A percentile compares a stretch with the other conserved stretches of the same genome.
Evolutionary conservation across 2,888 invertebrate species (phyloP).

Genomic region (Brachyopa scutellaris): DNA sequence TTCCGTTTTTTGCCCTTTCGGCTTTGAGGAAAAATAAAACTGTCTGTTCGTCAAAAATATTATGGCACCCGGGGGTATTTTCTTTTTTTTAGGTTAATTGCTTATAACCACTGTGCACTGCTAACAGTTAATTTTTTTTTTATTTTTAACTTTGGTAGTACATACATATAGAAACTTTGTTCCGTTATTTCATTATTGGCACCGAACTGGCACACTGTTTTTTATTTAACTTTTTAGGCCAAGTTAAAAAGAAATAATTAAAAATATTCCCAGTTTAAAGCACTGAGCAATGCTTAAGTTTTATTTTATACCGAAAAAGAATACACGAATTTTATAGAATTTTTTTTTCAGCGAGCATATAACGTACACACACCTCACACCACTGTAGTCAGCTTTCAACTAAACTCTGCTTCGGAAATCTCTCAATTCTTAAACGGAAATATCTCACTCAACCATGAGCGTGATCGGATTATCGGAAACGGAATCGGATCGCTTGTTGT

Average conservation of each 20-base stretch:
- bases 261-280: conserved; percentile 25
- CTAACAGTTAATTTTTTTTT: conserved; percentile 48
- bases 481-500: too few species aligned
- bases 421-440: conserved; percentile 62
- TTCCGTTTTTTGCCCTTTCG: conserved; percentile 12
- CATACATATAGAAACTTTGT: conserved; percentile 10
- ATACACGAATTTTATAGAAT: conserved; percentile 19
- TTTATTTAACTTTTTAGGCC: background rate
- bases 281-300: conserved; percentile 22
- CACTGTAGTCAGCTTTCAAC: conserved; percentile 62
- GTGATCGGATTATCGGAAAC: background rate
- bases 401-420: conserved; percentile 53
- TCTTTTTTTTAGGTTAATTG: conserved; percentile 5
- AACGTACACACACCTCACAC: conserved; percentile 7
- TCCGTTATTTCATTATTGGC: conserved; percentile 61
- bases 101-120: conserved; percentile 19
- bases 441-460: conserved; percentile 13
- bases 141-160: background rate
- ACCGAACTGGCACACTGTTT: conserved; percentile 47
- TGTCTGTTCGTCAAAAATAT: conserved; percentile 10
- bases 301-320: conserved; percentile 18
- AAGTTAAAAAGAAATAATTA: conserved; percentile 24
- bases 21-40: conserved; percentile 6
- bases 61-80: too few species aligned
- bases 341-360: too few species aligned